Evolutionary conservation across 2,113 vertebrate species (phyloP), one percentile per base, ranked within the genome.

Genomic region (Perccottus glenii): DNA sequence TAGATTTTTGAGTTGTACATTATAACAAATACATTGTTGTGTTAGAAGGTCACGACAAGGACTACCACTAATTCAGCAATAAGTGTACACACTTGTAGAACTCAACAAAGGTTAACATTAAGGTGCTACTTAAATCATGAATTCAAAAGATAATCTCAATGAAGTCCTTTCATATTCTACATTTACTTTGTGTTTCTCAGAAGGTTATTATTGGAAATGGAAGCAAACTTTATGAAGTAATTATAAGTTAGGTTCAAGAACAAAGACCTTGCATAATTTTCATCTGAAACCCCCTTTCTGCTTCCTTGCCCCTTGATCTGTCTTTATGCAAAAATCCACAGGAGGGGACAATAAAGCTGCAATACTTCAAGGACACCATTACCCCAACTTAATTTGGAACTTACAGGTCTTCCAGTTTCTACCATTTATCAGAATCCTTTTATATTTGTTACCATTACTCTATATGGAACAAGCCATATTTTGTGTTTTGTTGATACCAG

Each of bases 201-300:
- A 11, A 58, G 56, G 38, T 58, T 55, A 58, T 58, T 58, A 58
- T 14, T 9, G 36, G 56, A 43, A 58, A 15, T 42, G 56, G 38
- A 40, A 15, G 9, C 36, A n/a, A 58, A 58, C 56, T 58, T 58
- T 58, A 40, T 43, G 56, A 58, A 58, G 38, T 58, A 58, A 58
- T 58, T 58, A 58, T 58, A 58, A 58, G 56, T 58, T 58, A 15
- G 38, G 56, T 58, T 58, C 56, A 58, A 58, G 56, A 58, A 58
- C 56, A 58, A 58, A 58, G 56, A 42, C 38, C 16, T 10, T 58
- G 56, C 56, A 40, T 58, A 43, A 58, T 58, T 58, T 43, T 58
- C 56, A 58, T 58, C 56, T 36, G 14, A 43, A 58, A 58, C 36
- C 56, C 56, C 56, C 38, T 58, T 58, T 58, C 56, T 58, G 56